A percentile compares a stretch with the other conserved stretches of the same genome.
phyloP scores from a whole-genome alignment of 2,797 vertebrate genomes.

The Pseudopleuronectes americanus region DNA sequence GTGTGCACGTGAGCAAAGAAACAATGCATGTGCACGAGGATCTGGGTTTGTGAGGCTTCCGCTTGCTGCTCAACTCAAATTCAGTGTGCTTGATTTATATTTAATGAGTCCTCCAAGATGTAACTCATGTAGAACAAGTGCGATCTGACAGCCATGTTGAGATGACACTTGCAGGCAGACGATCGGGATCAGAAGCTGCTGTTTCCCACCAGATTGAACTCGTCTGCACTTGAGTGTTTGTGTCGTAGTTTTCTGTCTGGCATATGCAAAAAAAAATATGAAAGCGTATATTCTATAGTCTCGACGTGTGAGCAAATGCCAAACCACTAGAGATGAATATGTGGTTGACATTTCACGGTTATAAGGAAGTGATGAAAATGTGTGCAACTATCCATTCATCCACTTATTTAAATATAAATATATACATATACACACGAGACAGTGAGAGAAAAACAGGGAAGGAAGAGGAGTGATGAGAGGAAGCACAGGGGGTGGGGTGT shows the following conservation, averaged over 20 bases:
- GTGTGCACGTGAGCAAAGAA: not conserved
- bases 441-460: not conserved
- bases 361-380: too few relatives aligned
- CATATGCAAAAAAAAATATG: not conserved
- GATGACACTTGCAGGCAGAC: not conserved
- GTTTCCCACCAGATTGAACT: not conserved
- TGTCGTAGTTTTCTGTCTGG: slow-evolving; percentile 6
- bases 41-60: slow-evolving; percentile 7
- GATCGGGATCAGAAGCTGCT: not conserved
- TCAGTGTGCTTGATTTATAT: slow-evolving; percentile 8
- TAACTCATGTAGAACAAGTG: slow-evolving; percentile 6
- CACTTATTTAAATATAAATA: too few relatives aligned
- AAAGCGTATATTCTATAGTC: too few relatives aligned
- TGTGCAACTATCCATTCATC: too few relatives aligned
- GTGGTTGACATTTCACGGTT: not conserved
- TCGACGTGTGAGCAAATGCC: not conserved
- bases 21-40: not conserved
- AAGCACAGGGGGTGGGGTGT: not conserved
- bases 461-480: not conserved
- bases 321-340: not conserved
- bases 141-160: slow-evolving; percentile 9
- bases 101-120: slow-evolving; percentile 9
- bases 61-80: slow-evolving; percentile 2
- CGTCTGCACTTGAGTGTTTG: not conserved
- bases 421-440: not conserved